These are phyloP conservation scores for Orchestia grillus DNA, from an alignment of 1,140 invertebrate species.

Conservation along the genomic window DNA sequence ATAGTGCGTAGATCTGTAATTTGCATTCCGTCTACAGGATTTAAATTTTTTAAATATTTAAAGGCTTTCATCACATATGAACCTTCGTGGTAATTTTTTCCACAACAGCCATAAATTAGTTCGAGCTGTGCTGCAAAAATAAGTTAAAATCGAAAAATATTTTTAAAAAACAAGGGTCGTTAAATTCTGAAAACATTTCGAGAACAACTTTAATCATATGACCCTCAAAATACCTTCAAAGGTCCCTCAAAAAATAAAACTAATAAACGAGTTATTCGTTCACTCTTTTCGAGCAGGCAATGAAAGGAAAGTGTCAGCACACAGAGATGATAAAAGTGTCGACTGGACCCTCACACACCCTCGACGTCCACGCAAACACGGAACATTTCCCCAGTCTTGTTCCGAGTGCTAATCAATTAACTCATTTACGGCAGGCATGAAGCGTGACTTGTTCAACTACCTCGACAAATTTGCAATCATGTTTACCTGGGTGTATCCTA, in stretches of 20 bases:
- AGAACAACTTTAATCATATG: background rate
- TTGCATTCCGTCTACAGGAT: too few relatives aligned
- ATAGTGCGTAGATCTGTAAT: too few relatives aligned
- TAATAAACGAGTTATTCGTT: background rate
- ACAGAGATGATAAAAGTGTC: background rate
- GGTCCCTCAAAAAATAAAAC: background rate
- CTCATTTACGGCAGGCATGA: background rate
- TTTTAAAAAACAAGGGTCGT: too few relatives aligned
- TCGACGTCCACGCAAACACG: background rate
- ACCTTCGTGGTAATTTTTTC: too few relatives aligned
- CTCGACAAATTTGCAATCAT: background rate
- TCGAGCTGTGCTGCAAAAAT: too few relatives aligned
- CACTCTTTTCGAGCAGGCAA: background rate
- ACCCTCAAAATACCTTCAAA: background rate
- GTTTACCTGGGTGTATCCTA: too few relatives aligned
- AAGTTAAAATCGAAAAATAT: too few relatives aligned
- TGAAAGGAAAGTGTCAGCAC: background rate
- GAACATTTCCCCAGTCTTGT: background rate
- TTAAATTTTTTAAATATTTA: too few relatives aligned
- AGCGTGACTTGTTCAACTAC: background rate
- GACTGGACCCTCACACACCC: background rate
- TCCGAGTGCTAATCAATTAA: background rate
- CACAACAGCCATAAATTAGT: too few relatives aligned
- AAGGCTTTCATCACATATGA: too few relatives aligned
- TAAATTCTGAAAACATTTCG: background rate